Conservation (phyloP, 2,797 vertebrate genomes). For the Trachurus trachurus region DNA sequence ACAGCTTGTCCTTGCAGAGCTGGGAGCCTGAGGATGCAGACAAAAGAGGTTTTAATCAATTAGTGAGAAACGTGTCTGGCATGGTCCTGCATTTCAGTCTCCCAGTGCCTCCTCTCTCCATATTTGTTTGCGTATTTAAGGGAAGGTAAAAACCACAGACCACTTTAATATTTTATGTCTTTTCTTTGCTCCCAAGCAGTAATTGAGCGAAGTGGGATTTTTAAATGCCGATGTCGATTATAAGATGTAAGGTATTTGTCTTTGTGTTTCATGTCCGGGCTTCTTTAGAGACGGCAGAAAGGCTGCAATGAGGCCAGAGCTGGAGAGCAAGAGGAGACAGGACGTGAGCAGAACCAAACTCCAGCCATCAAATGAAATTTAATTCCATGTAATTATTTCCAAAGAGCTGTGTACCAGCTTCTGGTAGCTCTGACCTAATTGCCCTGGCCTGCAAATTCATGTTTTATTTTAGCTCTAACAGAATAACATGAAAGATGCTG, state of each 20-base stretch:
- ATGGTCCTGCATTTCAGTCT: slow-evolving; percentile 59
- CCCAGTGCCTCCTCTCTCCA: slow-evolving; percentile 37
- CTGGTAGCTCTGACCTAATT: slow-evolving; percentile 9
- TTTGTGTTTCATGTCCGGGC: slow-evolving; percentile 1
- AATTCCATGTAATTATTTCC: slow-evolving; percentile 15
- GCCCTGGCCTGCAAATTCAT: background rate
- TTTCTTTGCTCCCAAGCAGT: slow-evolving; percentile 16
- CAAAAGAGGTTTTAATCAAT: slow-evolving; percentile 74
- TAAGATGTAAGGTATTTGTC: slow-evolving; percentile 3
- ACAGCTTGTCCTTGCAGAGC: slow-evolving; percentile 51
- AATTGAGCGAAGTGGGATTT: slow-evolving; percentile 21
- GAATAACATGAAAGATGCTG: background rate
- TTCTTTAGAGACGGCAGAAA: slow-evolving; percentile 13
- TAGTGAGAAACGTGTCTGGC: slow-evolving; percentile 69
- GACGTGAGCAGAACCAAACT: background rate
- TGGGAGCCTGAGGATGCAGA: slow-evolving; percentile 50
- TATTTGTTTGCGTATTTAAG: slow-evolving; percentile 69
- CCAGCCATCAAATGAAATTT: background rate
- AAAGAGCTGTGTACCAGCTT: background rate
- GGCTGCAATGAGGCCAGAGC: background rate
- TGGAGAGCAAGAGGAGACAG: background rate
- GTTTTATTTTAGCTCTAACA: slow-evolving; percentile 2
- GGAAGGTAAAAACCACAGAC: slow-evolving; percentile 61
- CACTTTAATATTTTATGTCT: slow-evolving; percentile 65
- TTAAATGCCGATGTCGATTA: slow-evolving; percentile 34